phyloP scores from a whole-genome alignment of 2,888 invertebrate species.

The Temnothorax ravouxi region DNA sequence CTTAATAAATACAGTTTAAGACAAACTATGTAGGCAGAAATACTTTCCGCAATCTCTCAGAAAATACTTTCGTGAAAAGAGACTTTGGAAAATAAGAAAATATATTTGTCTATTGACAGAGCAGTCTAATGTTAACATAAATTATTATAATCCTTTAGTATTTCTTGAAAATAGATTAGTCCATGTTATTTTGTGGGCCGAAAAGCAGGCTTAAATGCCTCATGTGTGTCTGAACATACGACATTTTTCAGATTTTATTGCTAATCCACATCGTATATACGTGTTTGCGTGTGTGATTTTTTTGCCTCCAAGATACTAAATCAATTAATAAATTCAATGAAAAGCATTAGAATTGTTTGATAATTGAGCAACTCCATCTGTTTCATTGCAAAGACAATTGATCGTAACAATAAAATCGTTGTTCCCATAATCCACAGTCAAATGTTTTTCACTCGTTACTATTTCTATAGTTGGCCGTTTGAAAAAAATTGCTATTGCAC shows the following conservation, averaged over 20 bases:
- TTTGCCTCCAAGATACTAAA: background rate
- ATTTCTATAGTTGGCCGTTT: background rate
- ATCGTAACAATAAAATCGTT: background rate
- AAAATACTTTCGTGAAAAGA: background rate
- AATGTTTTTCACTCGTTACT: constrained; percentile 12
- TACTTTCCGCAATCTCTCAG: background rate
- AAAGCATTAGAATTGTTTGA: background rate
- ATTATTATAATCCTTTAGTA: background rate
- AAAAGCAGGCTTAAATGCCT: background rate
- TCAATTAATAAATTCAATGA: constrained; percentile 12
- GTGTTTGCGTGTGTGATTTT: background rate
- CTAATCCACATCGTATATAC: background rate
- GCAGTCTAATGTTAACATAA: background rate
- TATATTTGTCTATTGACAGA: background rate
- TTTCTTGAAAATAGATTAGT: constrained; percentile 15
- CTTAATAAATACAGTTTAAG: constrained; percentile 16
- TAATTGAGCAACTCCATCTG: background rate
- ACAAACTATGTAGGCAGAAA: background rate
- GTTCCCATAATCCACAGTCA: constrained; percentile 29
- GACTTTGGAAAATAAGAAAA: background rate
- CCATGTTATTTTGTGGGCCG: background rate
- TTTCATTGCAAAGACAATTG: constrained; percentile 19
- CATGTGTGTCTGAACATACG: background rate
- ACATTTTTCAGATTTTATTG: constrained; percentile 4
- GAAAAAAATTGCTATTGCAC: constrained; percentile 6